Percentiles rank a stretch among this genome's conserved stretches.
These are phyloP conservation scores for Tetragonula carbonaria DNA, from an alignment of 2,888 invertebrate genomes.

Conservation along the genomic window DNA sequence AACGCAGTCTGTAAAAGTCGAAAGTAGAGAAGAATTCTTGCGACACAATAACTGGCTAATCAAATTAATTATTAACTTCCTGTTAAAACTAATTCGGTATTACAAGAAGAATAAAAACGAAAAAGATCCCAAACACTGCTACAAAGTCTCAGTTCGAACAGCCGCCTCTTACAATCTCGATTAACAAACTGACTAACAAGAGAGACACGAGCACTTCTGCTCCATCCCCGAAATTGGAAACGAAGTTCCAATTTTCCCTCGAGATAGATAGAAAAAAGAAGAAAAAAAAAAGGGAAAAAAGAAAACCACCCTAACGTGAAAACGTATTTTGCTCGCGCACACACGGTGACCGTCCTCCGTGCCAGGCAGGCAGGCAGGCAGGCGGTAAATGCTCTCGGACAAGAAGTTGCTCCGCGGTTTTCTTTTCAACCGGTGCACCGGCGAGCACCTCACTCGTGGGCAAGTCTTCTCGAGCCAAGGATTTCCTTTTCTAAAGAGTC, in stretches of 20 bases:
- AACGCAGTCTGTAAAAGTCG: no score
- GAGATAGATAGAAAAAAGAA: neutral
- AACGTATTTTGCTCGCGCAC: slow-evolving; percentile 7
- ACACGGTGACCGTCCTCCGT: neutral
- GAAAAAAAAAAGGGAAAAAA: no score
- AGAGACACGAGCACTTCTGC: no score
- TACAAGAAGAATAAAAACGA: no score
- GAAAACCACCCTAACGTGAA: neutral
- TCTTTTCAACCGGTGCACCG: slow-evolving; percentile 56
- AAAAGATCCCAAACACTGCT: no score
- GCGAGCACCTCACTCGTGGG: neutral
- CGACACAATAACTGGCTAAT: no score
- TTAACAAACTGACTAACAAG: no score
- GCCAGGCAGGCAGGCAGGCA: neutral
- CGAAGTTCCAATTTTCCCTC: neutral
- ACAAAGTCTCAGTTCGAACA: no score
- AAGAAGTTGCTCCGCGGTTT: slow-evolving; percentile 52
- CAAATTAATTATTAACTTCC: no score
- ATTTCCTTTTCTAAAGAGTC: slow-evolving; percentile 60
- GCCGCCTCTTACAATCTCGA: no score
- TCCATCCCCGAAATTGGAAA: neutral
- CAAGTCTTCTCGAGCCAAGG: slow-evolving; percentile 51
- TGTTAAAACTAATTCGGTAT: no score
- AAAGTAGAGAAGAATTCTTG: no score
- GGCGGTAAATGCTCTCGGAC: slow-evolving; percentile 22